Evolutionary conservation across 1,140 invertebrate species (phyloP).

Genomic region (Agrilus planipennis): DNA sequence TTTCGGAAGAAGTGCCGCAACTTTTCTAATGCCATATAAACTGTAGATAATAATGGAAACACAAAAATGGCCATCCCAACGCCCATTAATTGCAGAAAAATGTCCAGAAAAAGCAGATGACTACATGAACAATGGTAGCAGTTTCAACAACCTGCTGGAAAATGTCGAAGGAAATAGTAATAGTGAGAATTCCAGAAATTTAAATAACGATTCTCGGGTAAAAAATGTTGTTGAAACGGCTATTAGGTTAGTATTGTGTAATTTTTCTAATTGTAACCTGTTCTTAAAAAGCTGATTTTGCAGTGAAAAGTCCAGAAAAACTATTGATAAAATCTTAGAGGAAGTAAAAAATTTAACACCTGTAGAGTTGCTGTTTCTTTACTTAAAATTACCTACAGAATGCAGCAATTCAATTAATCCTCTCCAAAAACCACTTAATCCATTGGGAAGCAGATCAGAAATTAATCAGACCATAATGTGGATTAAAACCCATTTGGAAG

Average conservation of each 20-base stretch:
- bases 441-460: conserved; percentile 73
- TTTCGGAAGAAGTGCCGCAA: conserved; percentile 21
- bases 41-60: conserved; percentile 23
- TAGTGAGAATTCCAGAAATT: conserved; percentile 1
- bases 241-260: conserved; percentile 9
- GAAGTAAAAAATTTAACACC: conserved; percentile 55
- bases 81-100: conserved; percentile 24
- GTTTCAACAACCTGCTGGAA: conserved; percentile 11
- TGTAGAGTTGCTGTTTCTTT: conserved; percentile 72
- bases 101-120: conserved; percentile 20
- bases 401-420: conserved; percentile 47
- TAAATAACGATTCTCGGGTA: conserved; percentile 2
- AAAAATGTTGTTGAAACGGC: conserved; percentile 10
- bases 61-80: conserved; percentile 26
- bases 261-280: neutral
- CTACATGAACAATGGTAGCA: conserved; percentile 23
- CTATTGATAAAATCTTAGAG: conserved; percentile 49
- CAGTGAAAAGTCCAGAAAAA: conserved; percentile 47
- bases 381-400: conserved; percentile 72
- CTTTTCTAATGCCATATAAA: conserved; percentile 11
- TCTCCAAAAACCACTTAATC: conserved; percentile 64
- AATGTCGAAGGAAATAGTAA: conserved; percentile 8
- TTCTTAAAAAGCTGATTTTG: conserved; percentile 8
- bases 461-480: conserved; percentile 88
- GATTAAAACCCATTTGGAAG: conserved; percentile 88